A percentile compares a stretch with the other conserved stretches of the same genome.
Evolutionary conservation across 1,140 invertebrate species (phyloP).

Genomic region (Whitmania pigra): DNA sequence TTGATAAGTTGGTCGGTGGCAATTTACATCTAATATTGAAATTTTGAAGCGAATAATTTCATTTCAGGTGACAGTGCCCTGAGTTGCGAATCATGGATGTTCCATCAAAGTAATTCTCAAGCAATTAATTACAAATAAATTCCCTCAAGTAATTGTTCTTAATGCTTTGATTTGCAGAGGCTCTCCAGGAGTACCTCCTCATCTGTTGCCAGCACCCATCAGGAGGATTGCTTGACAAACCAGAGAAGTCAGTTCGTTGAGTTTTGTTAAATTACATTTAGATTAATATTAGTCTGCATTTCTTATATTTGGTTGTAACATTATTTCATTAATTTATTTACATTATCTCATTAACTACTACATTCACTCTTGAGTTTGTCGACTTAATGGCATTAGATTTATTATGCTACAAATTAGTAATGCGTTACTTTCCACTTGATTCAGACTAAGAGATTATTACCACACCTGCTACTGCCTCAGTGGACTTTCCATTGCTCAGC

Average conservation of each 20-base stretch:
- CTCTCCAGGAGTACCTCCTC: constrained; percentile 86
- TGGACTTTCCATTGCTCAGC: constrained; percentile 84
- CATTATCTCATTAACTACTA: neutral
- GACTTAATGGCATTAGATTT: too few species aligned
- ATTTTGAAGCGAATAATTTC: neutral
- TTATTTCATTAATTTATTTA: neutral
- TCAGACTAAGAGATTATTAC: constrained; percentile 72
- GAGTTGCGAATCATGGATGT: constrained; percentile 36
- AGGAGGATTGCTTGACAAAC: constrained; percentile 92
- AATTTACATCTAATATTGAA: too few species aligned
- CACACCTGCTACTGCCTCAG: constrained; percentile 92
- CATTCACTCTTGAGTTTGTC: neutral
- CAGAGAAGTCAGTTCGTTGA: constrained; percentile 62
- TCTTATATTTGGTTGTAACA: neutral
- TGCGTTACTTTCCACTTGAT: constrained; percentile 32
- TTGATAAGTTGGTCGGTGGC: too few species aligned
- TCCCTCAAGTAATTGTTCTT: too few species aligned
- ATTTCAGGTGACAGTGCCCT: constrained; percentile 31
- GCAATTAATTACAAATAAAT: constrained; percentile 31
- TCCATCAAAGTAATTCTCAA: constrained; percentile 30
- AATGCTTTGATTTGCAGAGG: constrained; percentile 35
- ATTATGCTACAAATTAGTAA: neutral
- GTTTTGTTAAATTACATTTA: neutral
- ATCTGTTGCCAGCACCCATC: constrained; percentile 74
- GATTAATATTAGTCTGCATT: neutral